Evolutionary conservation across 2,888 invertebrate genomes (phyloP), one percentile per base, ranked within the genome.

Genomic region (Diogma glabrata): DNA sequence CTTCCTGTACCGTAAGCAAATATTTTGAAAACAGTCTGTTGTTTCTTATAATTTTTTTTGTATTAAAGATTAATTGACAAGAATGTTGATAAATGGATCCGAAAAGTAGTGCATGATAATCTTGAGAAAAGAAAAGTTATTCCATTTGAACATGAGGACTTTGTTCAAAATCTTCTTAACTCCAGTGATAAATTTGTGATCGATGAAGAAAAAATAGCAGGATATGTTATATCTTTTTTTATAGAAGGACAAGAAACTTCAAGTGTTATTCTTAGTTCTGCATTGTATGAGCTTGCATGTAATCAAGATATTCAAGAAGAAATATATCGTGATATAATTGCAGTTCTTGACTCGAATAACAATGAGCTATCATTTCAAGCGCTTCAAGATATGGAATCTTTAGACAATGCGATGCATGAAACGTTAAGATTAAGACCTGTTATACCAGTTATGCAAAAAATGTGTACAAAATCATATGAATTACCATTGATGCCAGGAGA

Each of bases 241-340:
- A 64, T 75, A 9, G 79, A 76, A 16, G 79, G 79, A 0, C 78
- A 76, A 57, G 78, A 79, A 62, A 78, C 78, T 0, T 76, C 77
- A 0, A 75, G 78, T 0, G 72, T 76, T 0, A 71, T 75, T 0
- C 69, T 78, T 2, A 72, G 74, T 57, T 76, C 74, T 52, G 71
- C 73, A 1, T 68, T 75, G 0, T 77, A 75, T 56, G 72, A 74
- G 7, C 24, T 79, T 47, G 77, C 78, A 0, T 56, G 70, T 6
- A 72, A 77, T 59, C 74, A 71, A 26, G 63, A 69, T 1, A 63
- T 75, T 14, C 79, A 79, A 57, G 62, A 64, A 9, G 70, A 63
- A 54, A 68, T 75, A 3, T 64, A 72, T 52, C 62, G 70, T 9
- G 78, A 79, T 60, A 66, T 79, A 5, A 58, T 61, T 3, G 60